Evolutionary conservation across 2,113 vertebrate species (phyloP).

Genomic region (Notarius quadriscutis): DNA sequence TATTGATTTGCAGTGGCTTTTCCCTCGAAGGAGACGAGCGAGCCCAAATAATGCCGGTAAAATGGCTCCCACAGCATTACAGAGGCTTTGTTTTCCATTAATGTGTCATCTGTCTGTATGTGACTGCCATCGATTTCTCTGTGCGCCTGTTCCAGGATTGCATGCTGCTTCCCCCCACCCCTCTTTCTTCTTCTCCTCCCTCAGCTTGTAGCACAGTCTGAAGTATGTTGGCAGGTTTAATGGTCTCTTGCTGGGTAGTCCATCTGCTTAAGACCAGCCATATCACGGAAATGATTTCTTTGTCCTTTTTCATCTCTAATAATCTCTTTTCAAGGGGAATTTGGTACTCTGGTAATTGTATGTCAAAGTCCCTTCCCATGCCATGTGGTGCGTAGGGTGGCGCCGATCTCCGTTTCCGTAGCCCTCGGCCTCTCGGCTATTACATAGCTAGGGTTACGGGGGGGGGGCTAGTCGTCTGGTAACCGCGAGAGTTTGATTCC

Average conservation of each 20-base stretch:
- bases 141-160: neutral
- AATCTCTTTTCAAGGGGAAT: neutral
- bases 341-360: neutral
- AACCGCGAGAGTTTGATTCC: no score
- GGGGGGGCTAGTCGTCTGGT: no score
- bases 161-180: no score
- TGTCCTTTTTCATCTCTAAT: neutral
- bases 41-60: neutral
- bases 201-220: neutral
- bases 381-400: no score
- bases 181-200: no score
- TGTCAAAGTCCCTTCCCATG: no score
- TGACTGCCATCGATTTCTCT: neutral
- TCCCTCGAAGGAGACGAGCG: neutral
- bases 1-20: neutral
- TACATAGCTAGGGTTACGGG: no score
- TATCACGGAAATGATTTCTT: neutral
- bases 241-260: constrained; percentile 6
- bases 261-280: constrained; percentile 7
- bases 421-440: no score
- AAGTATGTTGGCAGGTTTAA: constrained; percentile 5
- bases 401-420: no score
- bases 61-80: neutral
- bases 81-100: neutral
- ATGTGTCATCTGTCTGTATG: neutral